Conservation (phyloP, 2,113 vertebrate genomes). For the Megaptera novaeangliae region DNA sequence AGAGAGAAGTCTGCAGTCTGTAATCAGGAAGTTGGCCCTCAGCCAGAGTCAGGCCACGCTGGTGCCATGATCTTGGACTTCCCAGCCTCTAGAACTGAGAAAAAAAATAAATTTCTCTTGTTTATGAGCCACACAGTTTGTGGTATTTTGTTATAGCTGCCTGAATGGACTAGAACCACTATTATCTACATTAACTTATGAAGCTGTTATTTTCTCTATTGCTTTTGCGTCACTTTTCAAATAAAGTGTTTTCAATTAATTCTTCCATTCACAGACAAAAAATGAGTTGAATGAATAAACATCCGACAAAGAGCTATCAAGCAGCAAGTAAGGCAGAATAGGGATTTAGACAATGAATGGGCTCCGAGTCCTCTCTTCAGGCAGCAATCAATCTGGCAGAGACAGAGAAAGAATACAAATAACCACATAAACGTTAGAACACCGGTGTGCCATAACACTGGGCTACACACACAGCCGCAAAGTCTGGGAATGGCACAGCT, state of each 20-base stretch:
- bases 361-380: not conserved
- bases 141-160: not conserved
- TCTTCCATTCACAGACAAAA: not conserved
- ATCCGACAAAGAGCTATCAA: not conserved
- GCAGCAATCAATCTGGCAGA: not conserved
- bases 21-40: not conserved
- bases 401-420: not conserved
- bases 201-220: not conserved
- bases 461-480: not conserved
- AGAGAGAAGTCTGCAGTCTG: not conserved
- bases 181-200: not conserved
- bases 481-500: not conserved
- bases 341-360: not conserved
- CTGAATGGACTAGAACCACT: not conserved
- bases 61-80: not conserved
- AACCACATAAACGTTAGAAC: not conserved
- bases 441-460: rapidly evolving
- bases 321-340: not conserved
- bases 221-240: not conserved
- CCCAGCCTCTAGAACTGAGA: not conserved
- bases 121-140: not conserved
- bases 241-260: not conserved
- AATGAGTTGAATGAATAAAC: not conserved
- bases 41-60: not conserved
- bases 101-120: not conserved